Evolutionary conservation across 2,888 invertebrate genomes (phyloP).

Genomic region (Allolobophora icterica): DNA sequence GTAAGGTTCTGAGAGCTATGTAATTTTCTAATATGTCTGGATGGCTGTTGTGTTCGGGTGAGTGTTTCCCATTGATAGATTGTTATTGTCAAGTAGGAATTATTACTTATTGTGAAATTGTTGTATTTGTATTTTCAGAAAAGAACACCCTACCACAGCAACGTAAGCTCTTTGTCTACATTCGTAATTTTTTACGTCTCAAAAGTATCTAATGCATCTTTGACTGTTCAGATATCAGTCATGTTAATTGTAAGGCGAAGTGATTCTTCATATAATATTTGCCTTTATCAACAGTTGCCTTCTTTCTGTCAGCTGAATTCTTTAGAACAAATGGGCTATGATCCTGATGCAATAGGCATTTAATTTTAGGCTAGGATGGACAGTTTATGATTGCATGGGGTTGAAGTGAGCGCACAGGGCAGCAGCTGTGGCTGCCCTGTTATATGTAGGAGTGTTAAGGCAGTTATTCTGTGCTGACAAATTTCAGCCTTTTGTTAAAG

Average conservation of each 20-base stretch:
- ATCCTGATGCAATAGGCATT: background rate
- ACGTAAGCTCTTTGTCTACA: background rate
- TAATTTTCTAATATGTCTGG: background rate
- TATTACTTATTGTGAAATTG: background rate
- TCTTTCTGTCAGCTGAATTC: constrained; percentile 1
- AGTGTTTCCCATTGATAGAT: background rate
- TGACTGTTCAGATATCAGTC: background rate
- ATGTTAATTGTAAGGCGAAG: background rate
- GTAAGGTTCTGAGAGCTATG: background rate
- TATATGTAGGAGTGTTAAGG: too few relatives aligned
- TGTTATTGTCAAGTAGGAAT: background rate
- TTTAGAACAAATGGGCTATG: background rate
- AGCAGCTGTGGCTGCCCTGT: too few relatives aligned
- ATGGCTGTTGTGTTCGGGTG: background rate
- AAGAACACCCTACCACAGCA: background rate
- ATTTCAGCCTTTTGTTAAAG: too few relatives aligned
- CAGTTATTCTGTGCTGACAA: too few relatives aligned
- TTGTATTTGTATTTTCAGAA: background rate
- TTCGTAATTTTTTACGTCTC: background rate
- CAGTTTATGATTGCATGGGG: too few relatives aligned
- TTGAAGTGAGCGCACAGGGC: too few relatives aligned
- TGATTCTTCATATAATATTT: background rate
- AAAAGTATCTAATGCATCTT: too few relatives aligned
- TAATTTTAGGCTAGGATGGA: background rate
- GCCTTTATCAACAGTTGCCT: background rate